Conservation (phyloP, 2,113 vertebrate species). For the Agapornis roseicollis region DNA sequence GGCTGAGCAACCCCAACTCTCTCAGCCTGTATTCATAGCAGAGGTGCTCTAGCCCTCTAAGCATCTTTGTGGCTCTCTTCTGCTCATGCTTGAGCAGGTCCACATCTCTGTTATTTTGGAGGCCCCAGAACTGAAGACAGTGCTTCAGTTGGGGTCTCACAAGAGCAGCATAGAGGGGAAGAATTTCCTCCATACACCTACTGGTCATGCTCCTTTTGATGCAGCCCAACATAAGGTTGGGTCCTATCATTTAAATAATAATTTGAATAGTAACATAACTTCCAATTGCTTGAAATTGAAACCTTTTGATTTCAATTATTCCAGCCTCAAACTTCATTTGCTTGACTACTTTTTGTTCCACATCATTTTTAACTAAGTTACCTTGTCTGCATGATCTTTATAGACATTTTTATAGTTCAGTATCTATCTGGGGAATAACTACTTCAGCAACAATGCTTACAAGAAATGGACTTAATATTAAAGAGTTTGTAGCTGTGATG, state of each 20-base stretch:
- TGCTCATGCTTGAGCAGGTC: not conserved
- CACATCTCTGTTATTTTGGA: not conserved
- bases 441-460: not conserved
- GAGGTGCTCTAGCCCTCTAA: not conserved
- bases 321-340: not conserved
- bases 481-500: not conserved
- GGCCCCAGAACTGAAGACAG: not conserved
- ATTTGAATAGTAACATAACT: not conserved
- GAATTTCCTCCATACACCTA: not conserved
- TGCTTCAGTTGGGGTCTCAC: not conserved
- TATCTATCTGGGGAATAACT: not conserved
- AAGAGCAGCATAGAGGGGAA: not conserved
- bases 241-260: not conserved
- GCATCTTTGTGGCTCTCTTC: not conserved
- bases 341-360: not conserved
- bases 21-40: not conserved
- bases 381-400: not conserved
- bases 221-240: not conserved
- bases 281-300: not conserved
- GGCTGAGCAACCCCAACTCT: not conserved
- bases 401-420: not conserved
- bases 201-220: not conserved
- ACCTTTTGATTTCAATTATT: not conserved
- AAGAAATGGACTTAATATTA: not conserved
- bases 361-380: not conserved